Evolutionary conservation across 2,888 invertebrate genomes (phyloP).

Genomic region (Cerastis leucographa): DNA sequence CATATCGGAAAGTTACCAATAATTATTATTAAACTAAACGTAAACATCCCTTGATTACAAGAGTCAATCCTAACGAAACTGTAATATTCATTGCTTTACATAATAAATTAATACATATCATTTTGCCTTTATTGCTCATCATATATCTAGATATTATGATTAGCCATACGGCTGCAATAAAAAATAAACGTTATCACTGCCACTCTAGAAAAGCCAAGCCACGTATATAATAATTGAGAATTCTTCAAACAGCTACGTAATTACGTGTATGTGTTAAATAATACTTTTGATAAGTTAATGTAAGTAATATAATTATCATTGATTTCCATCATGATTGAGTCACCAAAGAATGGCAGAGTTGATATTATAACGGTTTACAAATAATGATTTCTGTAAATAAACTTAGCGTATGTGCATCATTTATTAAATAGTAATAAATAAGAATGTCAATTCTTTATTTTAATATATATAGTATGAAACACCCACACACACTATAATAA

Average conservation of each 20-base stretch:
- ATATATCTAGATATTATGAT: no score
- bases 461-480: no score
- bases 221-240: not conserved
- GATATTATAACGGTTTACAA: not conserved
- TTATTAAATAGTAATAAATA: not conserved
- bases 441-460: not conserved
- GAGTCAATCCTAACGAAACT: slow-evolving; percentile 1
- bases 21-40: not conserved
- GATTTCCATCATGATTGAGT: not conserved
- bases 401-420: not conserved
- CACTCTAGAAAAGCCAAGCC: not conserved
- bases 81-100: not conserved
- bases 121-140: no score
- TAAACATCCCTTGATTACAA: not conserved
- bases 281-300: not conserved
- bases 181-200: no score
- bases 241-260: not conserved
- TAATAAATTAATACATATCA: not conserved
- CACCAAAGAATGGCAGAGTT: not conserved
- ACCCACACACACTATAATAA: no score
- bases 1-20: slow-evolving; percentile 1
- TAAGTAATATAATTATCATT: not conserved
- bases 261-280: not conserved
- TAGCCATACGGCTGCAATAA: no score
- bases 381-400: not conserved